These are phyloP conservation scores for Drosophila greeni DNA, from an alignment of 2,888 invertebrate species.

Conservation along the genomic window DNA sequence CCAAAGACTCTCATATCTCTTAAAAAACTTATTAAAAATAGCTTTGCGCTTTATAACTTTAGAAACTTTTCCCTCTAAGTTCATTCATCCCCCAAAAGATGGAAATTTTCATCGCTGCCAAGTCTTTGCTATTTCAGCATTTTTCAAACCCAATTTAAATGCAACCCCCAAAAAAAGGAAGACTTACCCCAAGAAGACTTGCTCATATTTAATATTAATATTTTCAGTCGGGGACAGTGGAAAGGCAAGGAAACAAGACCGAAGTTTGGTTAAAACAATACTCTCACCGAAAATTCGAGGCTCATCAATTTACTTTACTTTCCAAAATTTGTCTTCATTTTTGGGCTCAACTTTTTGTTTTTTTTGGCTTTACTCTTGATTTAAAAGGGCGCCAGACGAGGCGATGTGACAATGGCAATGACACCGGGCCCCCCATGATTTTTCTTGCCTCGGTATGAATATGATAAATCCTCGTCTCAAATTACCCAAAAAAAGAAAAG, in stretches of 20 bases:
- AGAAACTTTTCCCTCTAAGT: conserved; percentile 5
- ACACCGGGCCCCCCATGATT: conserved; percentile 33
- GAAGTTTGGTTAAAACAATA: conserved; percentile 34
- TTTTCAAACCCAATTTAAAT: conserved; percentile 20
- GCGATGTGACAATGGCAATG: conserved; percentile 53
- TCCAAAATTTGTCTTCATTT: conserved; percentile 25
- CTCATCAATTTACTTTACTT: conserved; percentile 39
- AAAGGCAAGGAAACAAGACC: neutral
- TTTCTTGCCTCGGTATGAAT: conserved; percentile 15
- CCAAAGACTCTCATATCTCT: conserved; percentile 4
- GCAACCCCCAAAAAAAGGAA: conserved; percentile 21
- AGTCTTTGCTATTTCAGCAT: conserved; percentile 22
- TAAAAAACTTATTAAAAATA: conserved; percentile 21
- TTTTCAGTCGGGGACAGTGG: conserved; percentile 6
- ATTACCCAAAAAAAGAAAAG: conserved; percentile 47
- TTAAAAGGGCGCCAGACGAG: conserved; percentile 53
- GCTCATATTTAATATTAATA: conserved; percentile 30
- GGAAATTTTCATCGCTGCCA: conserved; percentile 1
- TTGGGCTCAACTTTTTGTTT: conserved; percentile 15
- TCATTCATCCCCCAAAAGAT: conserved; percentile 24
- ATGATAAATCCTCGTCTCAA: conserved; percentile 57
- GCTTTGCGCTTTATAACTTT: conserved; percentile 7
- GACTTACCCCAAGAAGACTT: conserved; percentile 11
- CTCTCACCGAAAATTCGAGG: conserved; percentile 4
- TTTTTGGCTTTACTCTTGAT: conserved; percentile 50